A percentile compares a stretch with the other conserved stretches of the same genome.
phyloP scores from a whole-genome alignment of 2,888 invertebrate genomes.

The Cosmia pyralina region DNA sequence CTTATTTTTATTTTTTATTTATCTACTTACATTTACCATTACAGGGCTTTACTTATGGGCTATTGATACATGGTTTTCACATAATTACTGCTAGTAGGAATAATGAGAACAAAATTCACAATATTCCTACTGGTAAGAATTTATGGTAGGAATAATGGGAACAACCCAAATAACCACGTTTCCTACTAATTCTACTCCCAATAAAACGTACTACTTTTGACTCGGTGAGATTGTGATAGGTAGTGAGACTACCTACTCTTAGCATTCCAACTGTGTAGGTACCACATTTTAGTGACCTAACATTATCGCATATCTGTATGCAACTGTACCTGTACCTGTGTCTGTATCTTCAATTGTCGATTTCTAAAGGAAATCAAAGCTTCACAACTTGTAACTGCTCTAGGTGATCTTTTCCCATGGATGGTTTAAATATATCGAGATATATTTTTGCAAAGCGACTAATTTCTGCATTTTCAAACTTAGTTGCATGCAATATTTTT shows the following conservation, averaged over 20 bases:
- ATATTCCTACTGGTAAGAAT: too few relatives aligned
- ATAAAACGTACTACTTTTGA: background rate
- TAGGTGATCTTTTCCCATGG: background rate
- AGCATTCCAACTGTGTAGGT: background rate
- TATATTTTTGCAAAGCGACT: constrained; percentile 7
- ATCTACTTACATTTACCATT: too few relatives aligned
- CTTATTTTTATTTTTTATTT: too few relatives aligned
- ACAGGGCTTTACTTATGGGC: too few relatives aligned
- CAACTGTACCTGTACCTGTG: constrained; percentile 1
- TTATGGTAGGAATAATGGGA: too few relatives aligned
- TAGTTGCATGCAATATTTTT: constrained; percentile 51
- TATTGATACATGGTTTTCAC: too few relatives aligned
- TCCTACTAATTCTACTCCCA: constrained; percentile 8
- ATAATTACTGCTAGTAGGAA: too few relatives aligned
- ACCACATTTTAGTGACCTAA: constrained; percentile 3
- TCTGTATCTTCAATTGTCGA: background rate
- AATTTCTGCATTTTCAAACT: constrained; percentile 16
- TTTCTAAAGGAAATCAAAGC: constrained; percentile 4
- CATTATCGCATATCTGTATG: background rate
- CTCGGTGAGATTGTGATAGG: constrained; percentile 5
- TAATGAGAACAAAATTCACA: too few relatives aligned
- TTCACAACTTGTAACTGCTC: background rate
- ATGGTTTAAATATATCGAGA: background rate
- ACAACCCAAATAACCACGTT: constrained; percentile 8
- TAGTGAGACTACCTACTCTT: background rate